These are phyloP conservation scores for Sycobia sp. DNA, from an alignment of 1,140 invertebrate genomes.

Conservation along the genomic window DNA sequence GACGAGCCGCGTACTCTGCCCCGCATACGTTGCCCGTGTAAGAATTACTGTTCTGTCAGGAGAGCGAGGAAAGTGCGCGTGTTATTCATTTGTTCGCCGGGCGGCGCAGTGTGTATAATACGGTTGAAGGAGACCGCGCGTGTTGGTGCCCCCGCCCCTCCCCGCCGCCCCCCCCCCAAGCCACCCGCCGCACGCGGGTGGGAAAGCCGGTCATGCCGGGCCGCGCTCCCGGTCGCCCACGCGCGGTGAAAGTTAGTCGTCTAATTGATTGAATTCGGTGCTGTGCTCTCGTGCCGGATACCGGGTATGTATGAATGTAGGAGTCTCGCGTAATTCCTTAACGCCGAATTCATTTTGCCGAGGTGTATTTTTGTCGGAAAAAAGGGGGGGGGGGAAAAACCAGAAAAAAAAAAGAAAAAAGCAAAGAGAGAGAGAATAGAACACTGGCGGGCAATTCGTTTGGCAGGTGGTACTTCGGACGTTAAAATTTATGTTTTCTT, in stretches of 20 bases:
- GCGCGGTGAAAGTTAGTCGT: conserved; percentile 53
- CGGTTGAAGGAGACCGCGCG: background rate
- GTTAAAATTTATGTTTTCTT: conserved; percentile 27
- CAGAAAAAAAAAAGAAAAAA: background rate
- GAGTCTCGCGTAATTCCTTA: background rate
- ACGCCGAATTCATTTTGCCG: conserved; percentile 3
- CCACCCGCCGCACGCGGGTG: background rate
- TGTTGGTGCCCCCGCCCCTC: background rate
- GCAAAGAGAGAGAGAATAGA: background rate
- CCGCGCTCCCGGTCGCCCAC: conserved; percentile 46
- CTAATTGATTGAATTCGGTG: conserved; percentile 51
- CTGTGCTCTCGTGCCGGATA: background rate
- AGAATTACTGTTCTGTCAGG: too few relatives aligned
- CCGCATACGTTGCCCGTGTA: too few relatives aligned
- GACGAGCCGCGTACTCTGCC: too few relatives aligned
- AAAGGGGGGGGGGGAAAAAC: background rate
- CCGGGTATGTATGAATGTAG: too few relatives aligned
- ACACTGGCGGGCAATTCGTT: background rate
- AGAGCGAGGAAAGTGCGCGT: too few relatives aligned
- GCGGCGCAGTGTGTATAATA: too few relatives aligned
- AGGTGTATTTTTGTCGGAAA: background rate
- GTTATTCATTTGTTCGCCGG: too few relatives aligned
- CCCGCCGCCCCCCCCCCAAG: too few relatives aligned
- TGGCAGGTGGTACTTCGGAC: conserved; percentile 2
- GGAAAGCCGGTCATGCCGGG: conserved; percentile 1